Base-by-base conservation (phyloP, 1,140 invertebrate genomes). In the Zeugodacus cucurbitae region DNA sequence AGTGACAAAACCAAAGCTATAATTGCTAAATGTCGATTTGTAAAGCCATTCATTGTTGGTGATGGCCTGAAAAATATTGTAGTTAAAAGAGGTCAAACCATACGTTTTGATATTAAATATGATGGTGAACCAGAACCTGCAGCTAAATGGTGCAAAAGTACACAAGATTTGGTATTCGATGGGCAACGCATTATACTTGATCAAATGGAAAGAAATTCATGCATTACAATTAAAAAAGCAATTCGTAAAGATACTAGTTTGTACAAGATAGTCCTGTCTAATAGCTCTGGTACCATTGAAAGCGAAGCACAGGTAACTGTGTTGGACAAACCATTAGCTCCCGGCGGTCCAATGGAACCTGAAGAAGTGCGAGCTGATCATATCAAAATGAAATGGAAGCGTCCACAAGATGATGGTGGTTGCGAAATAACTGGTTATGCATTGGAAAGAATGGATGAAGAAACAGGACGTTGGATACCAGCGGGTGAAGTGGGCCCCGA, bases 361-460 rank as follows among this genome's bases (percentile, higher is more conserved):
- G 96, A 96, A 89, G 98, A 99, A 93, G 96, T 99, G 10, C 95
- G 98, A 32, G 96, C 98, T 14, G 96, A 98, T 92, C 98, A 98
- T 91, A 96, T 98, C n/a, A 99, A 96, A 82, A 96, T 99, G 62
- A 97, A 97, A 93, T 99, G 99, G 99, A 95, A 98, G 90, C 96
- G 96, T 93, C 99, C 99, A 5, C 96, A 97, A 89, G 99, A 99
- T 92, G 96, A 97, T 93, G 98, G 99, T 89, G 99, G 99, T 86
- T 96, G 96, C 41, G 97, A 98, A 70, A 96, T 99, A 88, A 98
- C 97, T 87, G 98, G 99, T 62, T 99, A 99, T 93, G 96, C 99
- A 1, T 95, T 99, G 37, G 99, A 99, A 94, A 99, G 99, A 93
- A 98, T 99, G 97, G 98, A 98, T 91, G 94, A 97, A 94, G 97